A percentile compares a stretch with the other conserved stretches of the same genome.
Conservation (phyloP, 2,888 invertebrate genomes). For the Scaptomyza tumidula region DNA sequence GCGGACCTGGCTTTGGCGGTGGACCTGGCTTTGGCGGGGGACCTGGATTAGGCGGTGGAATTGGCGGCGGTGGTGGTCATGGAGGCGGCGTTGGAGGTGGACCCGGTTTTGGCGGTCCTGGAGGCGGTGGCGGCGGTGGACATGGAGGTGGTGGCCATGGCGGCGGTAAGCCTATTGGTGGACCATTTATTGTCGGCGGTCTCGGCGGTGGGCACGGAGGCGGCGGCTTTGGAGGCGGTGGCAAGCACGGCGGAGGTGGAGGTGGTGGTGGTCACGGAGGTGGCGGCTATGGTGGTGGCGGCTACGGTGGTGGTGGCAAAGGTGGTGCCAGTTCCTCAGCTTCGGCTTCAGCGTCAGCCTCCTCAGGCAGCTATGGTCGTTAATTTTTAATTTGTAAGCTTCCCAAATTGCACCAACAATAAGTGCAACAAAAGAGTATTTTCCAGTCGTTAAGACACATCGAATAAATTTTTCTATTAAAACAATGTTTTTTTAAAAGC, state of each 20-base stretch:
- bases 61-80: slow-evolving; percentile 22
- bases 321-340: slow-evolving; percentile 52
- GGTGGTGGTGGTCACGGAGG: slow-evolving; percentile 21
- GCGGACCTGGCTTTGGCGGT: background rate
- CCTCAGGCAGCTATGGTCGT: slow-evolving; percentile 38
- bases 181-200: slow-evolving; percentile 1
- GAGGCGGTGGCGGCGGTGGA: slow-evolving; percentile 2
- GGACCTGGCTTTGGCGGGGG: background rate
- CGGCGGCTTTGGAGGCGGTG: slow-evolving; percentile 9
- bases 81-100: slow-evolving; percentile 23
- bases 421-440: slow-evolving; percentile 43
- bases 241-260: slow-evolving; percentile 4
- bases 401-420: slow-evolving; percentile 1
- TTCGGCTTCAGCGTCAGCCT: slow-evolving; percentile 33
- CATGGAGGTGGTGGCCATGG: slow-evolving; percentile 10
- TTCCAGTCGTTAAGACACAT: slow-evolving; percentile 22
- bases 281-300: slow-evolving; percentile 36
- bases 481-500: slow-evolving; percentile 14
- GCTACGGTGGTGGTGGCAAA: slow-evolving; percentile 47
- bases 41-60: background rate
- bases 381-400: slow-evolving; percentile 18
- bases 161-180: slow-evolving; percentile 4
- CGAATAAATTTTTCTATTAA: slow-evolving; percentile 32
- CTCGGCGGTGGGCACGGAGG: background rate
- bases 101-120: background rate